Evolutionary conservation across 1,140 invertebrate species (phyloP).

Genomic region (Scaptomyza graminum): DNA sequence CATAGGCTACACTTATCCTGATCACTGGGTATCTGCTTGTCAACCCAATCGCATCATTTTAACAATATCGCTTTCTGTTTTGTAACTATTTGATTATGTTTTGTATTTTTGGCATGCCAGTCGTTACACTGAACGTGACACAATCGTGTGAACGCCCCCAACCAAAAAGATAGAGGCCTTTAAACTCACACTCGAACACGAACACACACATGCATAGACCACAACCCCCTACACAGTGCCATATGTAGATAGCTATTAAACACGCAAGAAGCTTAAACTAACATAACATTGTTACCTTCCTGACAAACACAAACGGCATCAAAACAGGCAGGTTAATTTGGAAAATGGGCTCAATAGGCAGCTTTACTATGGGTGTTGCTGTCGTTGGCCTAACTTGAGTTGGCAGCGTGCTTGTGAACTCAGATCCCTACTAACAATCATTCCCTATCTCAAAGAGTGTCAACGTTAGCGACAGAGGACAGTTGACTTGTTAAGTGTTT

Average conservation of each 20-base stretch:
- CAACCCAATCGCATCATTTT: not conserved
- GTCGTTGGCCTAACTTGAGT: conserved; percentile 21
- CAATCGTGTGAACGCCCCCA: conserved; percentile 5
- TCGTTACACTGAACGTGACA: conserved; percentile 66
- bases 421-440: not conserved
- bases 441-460: conserved; percentile 7
- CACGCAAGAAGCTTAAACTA: conserved; percentile 72
- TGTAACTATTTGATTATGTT: conserved; percentile 42
- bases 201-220: conserved; percentile 9
- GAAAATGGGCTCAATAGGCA: conserved; percentile 54
- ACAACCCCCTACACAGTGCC: not conserved
- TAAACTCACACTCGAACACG: conserved; percentile 17
- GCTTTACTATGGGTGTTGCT: not conserved
- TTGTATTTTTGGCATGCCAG: conserved; percentile 62
- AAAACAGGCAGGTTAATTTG: conserved; percentile 62
- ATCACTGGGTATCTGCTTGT: not conserved
- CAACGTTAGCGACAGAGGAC: conserved; percentile 18
- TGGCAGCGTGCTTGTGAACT: conserved; percentile 11
- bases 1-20: not conserved
- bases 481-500: conserved; percentile 47
- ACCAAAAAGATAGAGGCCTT: not conserved
- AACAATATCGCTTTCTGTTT: conserved; percentile 27
- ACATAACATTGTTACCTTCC: conserved; percentile 22
- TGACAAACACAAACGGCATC: conserved; percentile 1
- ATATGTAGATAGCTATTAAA: conserved; percentile 55